Conservation (phyloP, 2,888 invertebrate species). For the Cantharis rustica region DNA sequence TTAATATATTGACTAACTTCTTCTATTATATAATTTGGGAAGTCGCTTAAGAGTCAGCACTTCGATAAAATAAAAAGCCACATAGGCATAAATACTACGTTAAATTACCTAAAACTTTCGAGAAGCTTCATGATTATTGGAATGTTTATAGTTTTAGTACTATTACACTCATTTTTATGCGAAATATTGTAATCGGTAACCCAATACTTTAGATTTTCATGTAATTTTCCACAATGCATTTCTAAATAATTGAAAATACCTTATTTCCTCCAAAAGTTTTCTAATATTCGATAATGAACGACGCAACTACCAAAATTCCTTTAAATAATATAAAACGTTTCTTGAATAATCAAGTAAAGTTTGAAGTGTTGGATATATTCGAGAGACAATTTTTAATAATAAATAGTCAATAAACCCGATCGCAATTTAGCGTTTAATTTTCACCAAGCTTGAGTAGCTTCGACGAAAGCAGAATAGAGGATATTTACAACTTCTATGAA, state of each 20-base stretch:
- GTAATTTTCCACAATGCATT: too few species aligned
- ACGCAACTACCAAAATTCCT: not conserved
- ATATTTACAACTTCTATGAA: constrained; percentile 9
- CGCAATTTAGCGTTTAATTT: not conserved
- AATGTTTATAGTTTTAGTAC: not conserved
- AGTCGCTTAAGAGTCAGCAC: not conserved
- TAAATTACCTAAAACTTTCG: not conserved
- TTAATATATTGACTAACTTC: not conserved
- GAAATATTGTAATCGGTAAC: not conserved
- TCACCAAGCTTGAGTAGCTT: not conserved
- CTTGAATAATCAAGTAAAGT: not conserved
- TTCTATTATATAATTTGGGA: not conserved
- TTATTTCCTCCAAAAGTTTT: not conserved
- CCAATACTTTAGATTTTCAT: not conserved
- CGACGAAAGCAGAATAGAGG: constrained; percentile 2
- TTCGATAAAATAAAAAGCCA: not conserved
- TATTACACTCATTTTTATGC: too few species aligned
- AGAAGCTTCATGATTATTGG: not conserved
- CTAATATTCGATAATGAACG: not conserved
- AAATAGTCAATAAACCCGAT: not conserved
- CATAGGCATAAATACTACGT: not conserved
- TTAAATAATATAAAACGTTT: not conserved
- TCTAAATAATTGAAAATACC: not conserved
- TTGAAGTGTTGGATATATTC: not conserved
- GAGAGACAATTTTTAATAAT: not conserved